A percentile compares a stretch with the other conserved stretches of the same genome.
Evolutionary conservation across 2,888 invertebrate genomes (phyloP).

Genomic region (Thyatira batis): DNA sequence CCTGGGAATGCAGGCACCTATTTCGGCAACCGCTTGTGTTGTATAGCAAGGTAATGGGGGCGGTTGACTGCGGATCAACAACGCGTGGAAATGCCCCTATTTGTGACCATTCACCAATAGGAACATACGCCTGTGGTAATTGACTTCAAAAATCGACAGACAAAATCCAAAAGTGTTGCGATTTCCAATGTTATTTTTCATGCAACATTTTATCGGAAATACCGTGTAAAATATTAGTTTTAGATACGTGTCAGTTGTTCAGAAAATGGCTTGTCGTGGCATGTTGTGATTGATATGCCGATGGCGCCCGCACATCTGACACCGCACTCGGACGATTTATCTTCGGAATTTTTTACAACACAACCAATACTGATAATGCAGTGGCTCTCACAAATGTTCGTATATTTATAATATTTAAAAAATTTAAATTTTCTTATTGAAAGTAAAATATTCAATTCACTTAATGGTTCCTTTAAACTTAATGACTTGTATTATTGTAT

Average conservation of each 20-base stretch:
- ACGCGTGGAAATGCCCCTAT: too few relatives aligned
- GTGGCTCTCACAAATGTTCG: slow-evolving; percentile 21
- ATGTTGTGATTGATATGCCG: slow-evolving; percentile 56
- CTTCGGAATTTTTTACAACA: slow-evolving; percentile 49
- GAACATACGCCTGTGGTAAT: too few relatives aligned
- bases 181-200: slow-evolving; percentile 7
- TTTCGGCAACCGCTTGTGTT: too few relatives aligned
- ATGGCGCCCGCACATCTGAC: slow-evolving; percentile 37
- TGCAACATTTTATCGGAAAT: slow-evolving; percentile 16
- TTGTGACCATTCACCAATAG: too few relatives aligned
- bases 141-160: slow-evolving; percentile 28
- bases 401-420: slow-evolving; percentile 22
- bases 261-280: slow-evolving; percentile 51
- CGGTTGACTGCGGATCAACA: too few relatives aligned
- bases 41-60: too few relatives aligned
- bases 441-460: too few relatives aligned
- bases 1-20: too few relatives aligned
- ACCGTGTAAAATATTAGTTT: slow-evolving; percentile 47
- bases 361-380: slow-evolving; percentile 31
- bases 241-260: slow-evolving; percentile 54
- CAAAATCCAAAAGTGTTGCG: neutral
- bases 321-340: slow-evolving; percentile 50
- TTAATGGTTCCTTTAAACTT: too few relatives aligned
- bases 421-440: too few relatives aligned
- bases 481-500: too few relatives aligned